Evolutionary conservation across 2,888 invertebrate genomes (phyloP).

Genomic region (Yponomeuta cagnagella): DNA sequence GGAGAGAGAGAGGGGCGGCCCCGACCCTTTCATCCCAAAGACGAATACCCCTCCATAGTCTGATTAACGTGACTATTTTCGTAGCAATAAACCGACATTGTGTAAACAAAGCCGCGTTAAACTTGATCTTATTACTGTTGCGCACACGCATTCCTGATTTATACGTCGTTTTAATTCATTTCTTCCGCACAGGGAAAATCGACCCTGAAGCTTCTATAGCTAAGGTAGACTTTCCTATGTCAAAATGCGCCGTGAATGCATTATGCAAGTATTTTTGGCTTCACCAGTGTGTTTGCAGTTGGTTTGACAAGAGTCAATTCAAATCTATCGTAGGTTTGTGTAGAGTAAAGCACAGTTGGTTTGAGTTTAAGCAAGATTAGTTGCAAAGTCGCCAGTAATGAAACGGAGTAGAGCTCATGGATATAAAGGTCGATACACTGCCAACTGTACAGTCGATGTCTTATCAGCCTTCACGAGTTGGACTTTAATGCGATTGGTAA

Average conservation of each 20-base stretch:
- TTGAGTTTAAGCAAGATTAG: no score
- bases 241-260: background rate
- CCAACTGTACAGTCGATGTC: no score
- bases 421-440: no score
- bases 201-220: background rate
- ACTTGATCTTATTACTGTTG: background rate
- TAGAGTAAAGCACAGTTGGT: no score
- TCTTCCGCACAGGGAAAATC: background rate
- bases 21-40: background rate
- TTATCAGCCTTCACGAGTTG: no score
- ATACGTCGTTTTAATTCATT: background rate
- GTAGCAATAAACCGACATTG: background rate
- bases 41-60: background rate
- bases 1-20: no score
- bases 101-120: conserved; percentile 6
- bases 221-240: background rate
- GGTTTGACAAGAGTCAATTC: background rate
- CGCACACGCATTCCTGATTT: conserved; percentile 7
- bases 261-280: conserved; percentile 6
- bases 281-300: background rate
- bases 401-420: no score
- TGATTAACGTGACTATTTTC: conserved; percentile 2
- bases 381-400: no score
- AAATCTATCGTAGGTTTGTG: background rate
- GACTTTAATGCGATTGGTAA: no score